phyloP scores from a whole-genome alignment of 2,113 vertebrate genomes.

The Pelodiscus sinensis region DNA sequence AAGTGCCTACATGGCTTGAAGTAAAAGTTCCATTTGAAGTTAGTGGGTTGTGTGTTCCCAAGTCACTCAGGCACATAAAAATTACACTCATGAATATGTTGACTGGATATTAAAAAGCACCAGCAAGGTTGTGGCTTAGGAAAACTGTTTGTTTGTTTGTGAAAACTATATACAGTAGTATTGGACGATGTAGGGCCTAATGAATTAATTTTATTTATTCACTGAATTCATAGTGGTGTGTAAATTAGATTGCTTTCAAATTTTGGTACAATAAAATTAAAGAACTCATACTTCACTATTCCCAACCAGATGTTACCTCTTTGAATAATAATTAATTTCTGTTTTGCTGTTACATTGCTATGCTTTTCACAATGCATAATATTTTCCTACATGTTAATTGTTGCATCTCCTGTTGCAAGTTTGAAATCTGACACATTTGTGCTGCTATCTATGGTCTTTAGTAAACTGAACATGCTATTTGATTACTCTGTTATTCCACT shows the following conservation, averaged over 20 bases:
- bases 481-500: constrained; percentile 10
- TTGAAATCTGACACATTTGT: constrained; percentile 15
- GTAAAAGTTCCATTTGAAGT: not conserved
- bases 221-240: not conserved
- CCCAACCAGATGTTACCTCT: fast-evolving
- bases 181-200: not conserved
- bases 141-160: not conserved
- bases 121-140: not conserved
- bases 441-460: not conserved
- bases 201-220: not conserved
- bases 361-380: not conserved
- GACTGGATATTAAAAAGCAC: not conserved
- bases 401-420: not conserved
- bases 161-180: not conserved
- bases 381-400: not conserved
- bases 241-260: not conserved
- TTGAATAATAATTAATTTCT: not conserved
- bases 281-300: not conserved
- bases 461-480: not conserved
- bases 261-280: not conserved
- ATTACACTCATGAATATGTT: not conserved
- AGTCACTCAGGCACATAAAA: not conserved
- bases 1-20: not conserved
- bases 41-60: not conserved
- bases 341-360: not conserved